Base-by-base conservation (phyloP, 2,888 invertebrate species). In the Eulithis prunata region DNA sequence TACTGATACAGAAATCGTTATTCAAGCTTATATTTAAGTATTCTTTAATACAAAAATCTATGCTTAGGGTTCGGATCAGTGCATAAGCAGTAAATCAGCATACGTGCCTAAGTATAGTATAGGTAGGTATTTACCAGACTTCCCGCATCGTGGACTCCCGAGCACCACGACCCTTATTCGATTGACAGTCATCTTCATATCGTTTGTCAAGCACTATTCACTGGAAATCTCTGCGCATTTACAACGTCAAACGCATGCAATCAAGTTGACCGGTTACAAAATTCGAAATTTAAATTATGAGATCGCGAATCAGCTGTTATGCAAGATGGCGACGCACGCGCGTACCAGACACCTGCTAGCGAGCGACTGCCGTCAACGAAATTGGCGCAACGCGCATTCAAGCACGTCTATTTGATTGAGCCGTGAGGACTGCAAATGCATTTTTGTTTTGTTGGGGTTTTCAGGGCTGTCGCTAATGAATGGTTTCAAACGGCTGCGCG, bases 111-210 rank as follows among this genome's bases (percentile, higher is more conserved):
- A 4, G 14, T 21, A 21, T 53, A 12, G 13, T 43, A 10, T 43
- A 49, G 38, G 14, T 43, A 49, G 38, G 47, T 77, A 86, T 94
- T 95, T 89, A 96, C 96, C 96, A 80, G 96, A 96, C 93, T 96
- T 96, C 85, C 96, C 96, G 86, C 95, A 95, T 81, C 95, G 94
- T 79, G 96, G 93, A 90, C 95, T 95, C 80, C 96, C 96, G 81
- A 96, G 94, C 85, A 96, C 96, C 88, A 96, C 96, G 80, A 96
- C 96, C 91, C 95, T 95, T 91, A 96, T 96, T 93, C 95, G 95
- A 93, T 95, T 96, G 83, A 95, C 95, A 90, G 96, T 96, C 92
- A 96, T 96, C 95, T 96, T 96, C 91, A 91, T 92, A 87, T 80
- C 82, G 80, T 73, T 79, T 77, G 46, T 61, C 21, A 47, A 52